phyloP scores from a whole-genome alignment of 2,888 invertebrate species.

The Drosophila antonietae region DNA sequence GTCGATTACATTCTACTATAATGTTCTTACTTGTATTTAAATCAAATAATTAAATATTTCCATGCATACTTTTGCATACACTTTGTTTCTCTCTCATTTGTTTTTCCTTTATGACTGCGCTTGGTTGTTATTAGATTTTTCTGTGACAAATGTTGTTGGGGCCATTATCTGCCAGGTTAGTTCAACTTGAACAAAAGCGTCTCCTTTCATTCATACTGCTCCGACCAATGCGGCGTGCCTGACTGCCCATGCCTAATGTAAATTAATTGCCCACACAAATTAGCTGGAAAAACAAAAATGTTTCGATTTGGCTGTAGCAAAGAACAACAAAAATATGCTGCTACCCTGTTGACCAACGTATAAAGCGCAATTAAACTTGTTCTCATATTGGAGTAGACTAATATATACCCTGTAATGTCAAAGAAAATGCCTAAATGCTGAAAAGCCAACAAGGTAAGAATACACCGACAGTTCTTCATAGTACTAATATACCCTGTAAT shows the following conservation, averaged over 20 bases:
- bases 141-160: conserved; percentile 13
- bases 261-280: conserved; percentile 76
- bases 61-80: no score
- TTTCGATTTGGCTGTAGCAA: conserved; percentile 44
- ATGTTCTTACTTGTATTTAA: not conserved
- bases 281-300: conserved; percentile 56
- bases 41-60: conserved; percentile 18
- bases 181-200: conserved; percentile 20
- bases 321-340: conserved; percentile 19
- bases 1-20: not conserved
- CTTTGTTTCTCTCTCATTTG: not conserved
- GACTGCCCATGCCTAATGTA: conserved; percentile 50
- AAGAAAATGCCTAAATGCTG: no score
- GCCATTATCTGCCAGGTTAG: conserved; percentile 17
- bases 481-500: not conserved
- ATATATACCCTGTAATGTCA: conserved; percentile 5
- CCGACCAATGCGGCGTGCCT: no score
- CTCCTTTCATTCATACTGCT: not conserved
- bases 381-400: not conserved
- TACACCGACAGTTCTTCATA: not conserved
- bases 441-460: no score
- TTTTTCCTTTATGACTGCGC: conserved; percentile 12
- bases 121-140: conserved; percentile 9
- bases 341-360: conserved; percentile 11
- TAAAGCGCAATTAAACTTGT: conserved; percentile 4